Conservation (phyloP, 2,888 invertebrate species). For the Antheraea yamamai region DNA sequence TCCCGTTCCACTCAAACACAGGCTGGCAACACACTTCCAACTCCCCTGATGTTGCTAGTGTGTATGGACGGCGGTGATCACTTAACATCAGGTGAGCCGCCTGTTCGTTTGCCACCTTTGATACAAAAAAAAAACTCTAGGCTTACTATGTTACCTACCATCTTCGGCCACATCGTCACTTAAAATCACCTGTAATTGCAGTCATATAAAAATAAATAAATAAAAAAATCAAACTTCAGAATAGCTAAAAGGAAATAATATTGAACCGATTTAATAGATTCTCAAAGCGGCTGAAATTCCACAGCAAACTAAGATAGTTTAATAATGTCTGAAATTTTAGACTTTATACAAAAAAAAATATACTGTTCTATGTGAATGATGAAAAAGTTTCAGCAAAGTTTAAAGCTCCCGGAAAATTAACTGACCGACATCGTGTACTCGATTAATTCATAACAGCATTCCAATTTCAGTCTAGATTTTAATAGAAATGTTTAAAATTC, state of each 20-base stretch:
- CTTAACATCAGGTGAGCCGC: too few relatives aligned
- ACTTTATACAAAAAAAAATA: not conserved
- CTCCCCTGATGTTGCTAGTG: too few relatives aligned
- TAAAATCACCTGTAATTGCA: not conserved
- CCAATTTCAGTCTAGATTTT: not conserved
- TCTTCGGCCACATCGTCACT: too few relatives aligned
- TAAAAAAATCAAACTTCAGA: not conserved
- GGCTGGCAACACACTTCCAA: too few relatives aligned
- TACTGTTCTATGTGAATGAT: conserved; percentile 18
- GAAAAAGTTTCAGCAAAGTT: conserved; percentile 17
- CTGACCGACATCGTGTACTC: not conserved
- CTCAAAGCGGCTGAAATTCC: not conserved
- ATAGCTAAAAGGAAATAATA: not conserved
- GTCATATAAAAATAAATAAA: not conserved
- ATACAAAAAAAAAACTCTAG: too few relatives aligned
- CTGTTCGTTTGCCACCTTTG: too few relatives aligned
- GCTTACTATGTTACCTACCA: too few relatives aligned
- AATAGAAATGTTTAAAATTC: not conserved
- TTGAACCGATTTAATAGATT: not conserved
- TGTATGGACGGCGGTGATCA: too few relatives aligned
- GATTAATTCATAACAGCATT: conserved; percentile 3
- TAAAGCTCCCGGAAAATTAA: conserved; percentile 14
- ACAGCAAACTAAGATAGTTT: conserved; percentile 7
- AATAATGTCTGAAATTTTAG: conserved; percentile 8
- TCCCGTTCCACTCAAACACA: too few relatives aligned